Base-by-base conservation (phyloP, 2,113 vertebrate species). In the Engystomops pustulosus region DNA sequence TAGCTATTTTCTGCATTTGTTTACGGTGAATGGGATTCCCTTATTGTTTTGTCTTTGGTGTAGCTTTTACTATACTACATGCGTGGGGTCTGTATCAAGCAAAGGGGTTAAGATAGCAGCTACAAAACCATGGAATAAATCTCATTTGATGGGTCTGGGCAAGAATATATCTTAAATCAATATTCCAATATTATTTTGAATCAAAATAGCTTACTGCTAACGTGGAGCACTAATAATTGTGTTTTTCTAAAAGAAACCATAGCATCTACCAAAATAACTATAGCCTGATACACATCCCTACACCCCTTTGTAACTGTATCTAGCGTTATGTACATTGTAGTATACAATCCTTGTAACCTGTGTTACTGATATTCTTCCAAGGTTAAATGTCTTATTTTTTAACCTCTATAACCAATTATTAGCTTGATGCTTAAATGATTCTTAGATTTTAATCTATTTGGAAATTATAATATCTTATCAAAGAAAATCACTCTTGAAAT, bases 261-360 rank as follows among this genome's bases (percentile, higher is more conserved):
- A 9, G 34, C 11, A 38, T 70, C 20, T 70, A 10, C 20, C 7
- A 9, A 7, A 72, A 45, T 44, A 34, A 41, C 3, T 45, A 27
- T 23, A 70, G 74, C 83, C 34, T 85, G 65, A 85, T 79, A 79
- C 83, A 85, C 23, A 85, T 85, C 75, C 83, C 83, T 79, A 9
- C 45, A 70, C 38, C 6, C n/a, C 3, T 20, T 27, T 58, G 15
- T 8, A 51, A 53, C 27, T 84, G 2, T 75, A 75, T 68, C 45
- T 41, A 20, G 7, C 69, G 44, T 47, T 53, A 23, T 67, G n/a
- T 30, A 41, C 23, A 25, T 25, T 74, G n/a, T n/a, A n/a, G n/a
- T n/a, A 45, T 55, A 69, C 45, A 51, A 53, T n/a, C 45, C 12
- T 4, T 15, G 65, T 51, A 32, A 70, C n/a, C 8, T 38, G 32